Conservation (phyloP, 1,140 invertebrate genomes). For the Bicyclus anynana region DNA sequence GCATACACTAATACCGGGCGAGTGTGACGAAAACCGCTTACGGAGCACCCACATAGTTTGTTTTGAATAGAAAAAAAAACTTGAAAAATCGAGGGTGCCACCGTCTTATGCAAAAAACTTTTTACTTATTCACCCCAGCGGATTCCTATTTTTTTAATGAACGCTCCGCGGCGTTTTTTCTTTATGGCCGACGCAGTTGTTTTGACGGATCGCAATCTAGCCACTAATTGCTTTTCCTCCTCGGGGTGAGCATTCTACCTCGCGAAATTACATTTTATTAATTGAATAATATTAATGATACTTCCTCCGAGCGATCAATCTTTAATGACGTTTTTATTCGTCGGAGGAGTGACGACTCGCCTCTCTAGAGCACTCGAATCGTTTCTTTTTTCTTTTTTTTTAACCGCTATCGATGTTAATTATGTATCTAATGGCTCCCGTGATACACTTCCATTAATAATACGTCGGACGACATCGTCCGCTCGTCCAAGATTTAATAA, state of each 20-base stretch:
- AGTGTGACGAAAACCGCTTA: constrained; percentile 75
- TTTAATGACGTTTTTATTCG: constrained; percentile 74
- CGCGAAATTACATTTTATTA: constrained; percentile 76
- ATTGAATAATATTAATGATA: constrained; percentile 77
- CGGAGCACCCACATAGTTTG: constrained; percentile 68
- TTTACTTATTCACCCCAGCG: constrained; percentile 76
- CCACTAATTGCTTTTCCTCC: constrained; percentile 77
- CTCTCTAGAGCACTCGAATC: constrained; percentile 37
- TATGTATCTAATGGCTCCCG: constrained; percentile 73
- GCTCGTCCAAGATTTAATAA: constrained; percentile 70
- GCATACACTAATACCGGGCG: constrained; percentile 50
- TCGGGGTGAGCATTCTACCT: constrained; percentile 67
- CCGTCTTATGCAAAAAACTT: constrained; percentile 74
- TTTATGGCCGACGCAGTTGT: constrained; percentile 67
- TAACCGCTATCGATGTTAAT: constrained; percentile 65
- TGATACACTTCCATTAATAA: constrained; percentile 77
- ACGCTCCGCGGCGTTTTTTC: constrained; percentile 68
- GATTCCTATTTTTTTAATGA: constrained; percentile 70
- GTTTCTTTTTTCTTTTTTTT: constrained; percentile 52
- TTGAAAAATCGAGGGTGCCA: constrained; percentile 60
- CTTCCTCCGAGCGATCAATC: constrained; percentile 71
- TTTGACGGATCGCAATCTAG: constrained; percentile 76
- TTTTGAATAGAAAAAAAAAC: constrained; percentile 60
- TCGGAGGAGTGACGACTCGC: constrained; percentile 51
- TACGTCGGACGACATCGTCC: constrained; percentile 59